These are phyloP conservation scores for Geotrypetes seraphini DNA, from an alignment of 2,797 vertebrate species.

Conservation along the genomic window DNA sequence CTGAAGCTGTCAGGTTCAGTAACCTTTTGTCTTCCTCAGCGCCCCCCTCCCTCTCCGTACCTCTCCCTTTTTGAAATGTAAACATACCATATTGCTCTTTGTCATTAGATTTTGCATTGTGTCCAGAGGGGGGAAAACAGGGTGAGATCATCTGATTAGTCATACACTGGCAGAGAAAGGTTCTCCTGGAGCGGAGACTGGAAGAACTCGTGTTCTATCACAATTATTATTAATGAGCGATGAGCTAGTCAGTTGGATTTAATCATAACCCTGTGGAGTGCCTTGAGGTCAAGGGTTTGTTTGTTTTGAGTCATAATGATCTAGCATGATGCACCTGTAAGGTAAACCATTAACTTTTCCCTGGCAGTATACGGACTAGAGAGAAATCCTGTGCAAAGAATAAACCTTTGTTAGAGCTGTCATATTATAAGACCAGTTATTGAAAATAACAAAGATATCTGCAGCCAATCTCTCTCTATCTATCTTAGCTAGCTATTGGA, in stretches of 20 bases:
- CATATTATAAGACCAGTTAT: too few relatives aligned
- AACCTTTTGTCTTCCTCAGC: constrained; percentile 24
- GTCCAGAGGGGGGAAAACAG: constrained; percentile 13
- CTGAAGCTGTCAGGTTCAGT: constrained; percentile 45
- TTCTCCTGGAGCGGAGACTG: constrained; percentile 5
- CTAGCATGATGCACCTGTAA: not conserved
- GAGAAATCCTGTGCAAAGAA: too few relatives aligned
- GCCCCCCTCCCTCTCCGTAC: constrained; percentile 22
- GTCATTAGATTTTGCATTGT: constrained; percentile 20
- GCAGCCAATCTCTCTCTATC: too few relatives aligned
- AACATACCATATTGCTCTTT: constrained; percentile 20
- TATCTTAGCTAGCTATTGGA: too few relatives aligned
- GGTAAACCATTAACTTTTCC: too few relatives aligned
- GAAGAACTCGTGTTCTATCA: not conserved
- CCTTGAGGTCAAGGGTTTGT: constrained; percentile 2
- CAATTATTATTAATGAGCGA: not conserved
- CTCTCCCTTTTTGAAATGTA: constrained; percentile 33
- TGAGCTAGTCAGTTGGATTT: not conserved
- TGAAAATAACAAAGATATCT: too few relatives aligned
- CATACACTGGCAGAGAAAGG: constrained; percentile 11
- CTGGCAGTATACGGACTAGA: too few relatives aligned
- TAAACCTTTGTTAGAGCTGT: too few relatives aligned
- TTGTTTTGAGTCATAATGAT: constrained; percentile 1
- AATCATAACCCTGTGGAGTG: not conserved
- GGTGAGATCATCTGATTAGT: constrained; percentile 29